Evolutionary conservation across 2,797 vertebrate species (phyloP), one percentile per base, ranked within the genome.

Genomic region (Sebastes cheni): DNA sequence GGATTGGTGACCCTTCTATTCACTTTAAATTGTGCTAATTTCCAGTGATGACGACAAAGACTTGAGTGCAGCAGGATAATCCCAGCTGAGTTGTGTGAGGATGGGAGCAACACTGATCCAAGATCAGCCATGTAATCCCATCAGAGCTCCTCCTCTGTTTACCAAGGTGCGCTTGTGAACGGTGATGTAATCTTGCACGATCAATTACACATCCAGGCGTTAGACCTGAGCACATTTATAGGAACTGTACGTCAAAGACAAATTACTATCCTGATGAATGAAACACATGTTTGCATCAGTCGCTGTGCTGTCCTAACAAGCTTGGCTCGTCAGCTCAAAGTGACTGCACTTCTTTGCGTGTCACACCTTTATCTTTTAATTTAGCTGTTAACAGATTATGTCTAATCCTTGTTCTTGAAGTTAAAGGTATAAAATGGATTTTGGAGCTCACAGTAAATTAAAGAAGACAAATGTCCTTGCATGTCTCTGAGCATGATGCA

Each of bases 21-120:
- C 46, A 74, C 18, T 23, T 83, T 72, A 86, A 83, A 78, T 72
- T 83, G 85, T 34, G 69, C 86, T 89, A 42, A 80, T 88, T 93
- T 91, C 84, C 69, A 73, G 79, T 55, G 84, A 90, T 85, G 91
- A 90, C 85, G 88, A 78, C 87, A 92, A 74, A 86, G 86, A 55
- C 75, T 81, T 64, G 70, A 89, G 84, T 89, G 80, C 76, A 80
- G 66, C 61, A n/a, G 79, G 89, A 86, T 95, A 90, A 95, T 94
- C 91, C 77, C 46, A 12, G 76, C 55, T 84, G 75, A 91, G 74
- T 88, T 92, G 82, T 79, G 82, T 77, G 80, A 90, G 86, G 79
- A 85, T 75, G 84, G 86, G 22, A 50, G 62, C 83, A 72, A 73
- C 60, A 39, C 58, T 86, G 84, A 92, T 89, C 89, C 82, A 62